A percentile compares a stretch with the other conserved stretches of the same genome.
These are phyloP conservation scores for Tarsius wallacei DNA, from an alignment of 2,797 vertebrate species.

Conservation along the genomic window DNA sequence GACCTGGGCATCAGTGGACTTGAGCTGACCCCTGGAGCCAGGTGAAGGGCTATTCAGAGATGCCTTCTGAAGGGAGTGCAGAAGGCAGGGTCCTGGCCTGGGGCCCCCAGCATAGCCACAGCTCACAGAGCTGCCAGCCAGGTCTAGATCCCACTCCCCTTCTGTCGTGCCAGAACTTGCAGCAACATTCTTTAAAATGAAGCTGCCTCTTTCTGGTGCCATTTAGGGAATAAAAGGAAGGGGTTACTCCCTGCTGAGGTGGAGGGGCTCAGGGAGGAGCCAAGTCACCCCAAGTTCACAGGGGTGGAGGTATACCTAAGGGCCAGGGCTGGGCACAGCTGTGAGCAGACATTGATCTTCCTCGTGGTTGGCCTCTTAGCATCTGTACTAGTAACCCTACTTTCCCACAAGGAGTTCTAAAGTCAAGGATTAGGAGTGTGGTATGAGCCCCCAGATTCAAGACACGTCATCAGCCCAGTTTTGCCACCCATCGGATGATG, in stretches of 20 bases:
- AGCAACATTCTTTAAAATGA: not conserved
- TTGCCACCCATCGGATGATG: too few relatives aligned
- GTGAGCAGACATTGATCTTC: too few relatives aligned
- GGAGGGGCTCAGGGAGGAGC: too few relatives aligned
- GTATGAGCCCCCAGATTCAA: not conserved
- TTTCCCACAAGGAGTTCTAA: not conserved
- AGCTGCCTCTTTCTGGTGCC: too few relatives aligned
- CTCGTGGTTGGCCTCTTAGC: too few relatives aligned
- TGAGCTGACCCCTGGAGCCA: not conserved
- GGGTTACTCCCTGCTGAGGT: too few relatives aligned
- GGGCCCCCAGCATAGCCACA: not conserved
- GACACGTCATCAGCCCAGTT: not conserved
- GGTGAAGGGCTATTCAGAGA: not conserved
- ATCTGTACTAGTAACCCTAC: not conserved
- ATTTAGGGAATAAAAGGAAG: too few relatives aligned
- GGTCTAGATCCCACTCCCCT: not conserved
- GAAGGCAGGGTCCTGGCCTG: not conserved
- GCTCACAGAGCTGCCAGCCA: not conserved
- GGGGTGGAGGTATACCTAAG: too few relatives aligned
- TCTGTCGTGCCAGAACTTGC: not conserved
- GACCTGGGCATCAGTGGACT: not conserved
- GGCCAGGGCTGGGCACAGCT: too few relatives aligned
- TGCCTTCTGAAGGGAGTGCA: not conserved
- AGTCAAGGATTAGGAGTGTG: fast-evolving
- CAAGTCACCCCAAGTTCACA: too few relatives aligned